Evolutionary conservation across 2,797 vertebrate species (phyloP).

Genomic region (Sardinella longiceps): DNA sequence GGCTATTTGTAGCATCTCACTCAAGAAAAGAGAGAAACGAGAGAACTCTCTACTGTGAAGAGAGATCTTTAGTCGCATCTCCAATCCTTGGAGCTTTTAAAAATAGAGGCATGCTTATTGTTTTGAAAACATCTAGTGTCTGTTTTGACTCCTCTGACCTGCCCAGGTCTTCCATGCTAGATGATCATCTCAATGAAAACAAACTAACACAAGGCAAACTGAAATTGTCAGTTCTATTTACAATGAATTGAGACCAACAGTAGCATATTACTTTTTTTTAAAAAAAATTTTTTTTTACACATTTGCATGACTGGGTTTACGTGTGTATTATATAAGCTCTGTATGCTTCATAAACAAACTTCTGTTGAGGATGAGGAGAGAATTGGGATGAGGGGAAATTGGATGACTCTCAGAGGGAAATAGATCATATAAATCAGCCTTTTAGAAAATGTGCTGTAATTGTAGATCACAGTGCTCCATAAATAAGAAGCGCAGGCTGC

Average conservation of each 20-base stretch:
- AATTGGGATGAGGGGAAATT: no score
- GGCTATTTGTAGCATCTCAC: slow-evolving; percentile 8
- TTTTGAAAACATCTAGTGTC: background rate
- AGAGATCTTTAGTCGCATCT: background rate
- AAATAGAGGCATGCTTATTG: background rate
- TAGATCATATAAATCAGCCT: background rate
- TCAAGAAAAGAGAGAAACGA: background rate
- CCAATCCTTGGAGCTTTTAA: background rate
- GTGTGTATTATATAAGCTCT: background rate
- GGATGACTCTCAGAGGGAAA: background rate
- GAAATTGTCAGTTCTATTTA: background rate
- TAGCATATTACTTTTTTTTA: no score
- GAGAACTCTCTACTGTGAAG: background rate
- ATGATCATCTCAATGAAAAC: background rate
- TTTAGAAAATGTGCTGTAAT: background rate
- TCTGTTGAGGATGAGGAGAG: background rate
- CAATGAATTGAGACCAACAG: no score
- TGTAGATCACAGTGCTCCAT: background rate
- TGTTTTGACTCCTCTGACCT: background rate
- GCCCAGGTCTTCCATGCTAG: background rate
- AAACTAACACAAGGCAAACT: background rate
- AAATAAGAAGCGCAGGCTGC: background rate
- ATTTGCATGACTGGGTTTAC: no score
- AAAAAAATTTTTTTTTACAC: no score
- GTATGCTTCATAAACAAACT: background rate